These are phyloP conservation scores for Globodera rostochiensis DNA, from an alignment of 1,140 invertebrate genomes.

Conservation along the genomic window DNA sequence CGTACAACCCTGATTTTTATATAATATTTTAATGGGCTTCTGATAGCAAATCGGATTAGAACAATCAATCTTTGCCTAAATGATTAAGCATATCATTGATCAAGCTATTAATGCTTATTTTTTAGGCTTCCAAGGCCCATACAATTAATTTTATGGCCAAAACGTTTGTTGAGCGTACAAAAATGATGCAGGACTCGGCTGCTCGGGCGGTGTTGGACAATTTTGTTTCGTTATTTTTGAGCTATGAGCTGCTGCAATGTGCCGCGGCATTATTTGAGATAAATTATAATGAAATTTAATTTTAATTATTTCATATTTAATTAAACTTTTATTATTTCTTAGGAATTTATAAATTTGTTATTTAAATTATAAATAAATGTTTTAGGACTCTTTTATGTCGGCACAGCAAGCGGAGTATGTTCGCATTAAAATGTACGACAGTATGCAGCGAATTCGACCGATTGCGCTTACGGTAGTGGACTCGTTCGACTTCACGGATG, in stretches of 20 bases:
- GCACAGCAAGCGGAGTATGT: conserved; percentile 42
- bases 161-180: conserved; percentile 45
- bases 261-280: conserved; percentile 41
- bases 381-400: background rate
- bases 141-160: conserved; percentile 54
- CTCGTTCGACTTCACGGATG: conserved; percentile 84
- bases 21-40: no score
- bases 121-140: conserved; percentile 47
- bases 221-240: conserved; percentile 44
- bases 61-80: no score
- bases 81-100: no score
- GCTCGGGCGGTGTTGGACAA: conserved; percentile 44
- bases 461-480: conserved; percentile 88
- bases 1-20: no score
- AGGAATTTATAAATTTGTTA: no score
- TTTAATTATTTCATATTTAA: background rate
- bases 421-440: conserved; percentile 71
- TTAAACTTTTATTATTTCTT: background rate
- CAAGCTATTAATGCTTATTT: no score
- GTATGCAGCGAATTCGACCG: conserved; percentile 76
- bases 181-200: conserved; percentile 33
- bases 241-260: conserved; percentile 52
- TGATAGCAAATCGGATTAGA: no score
- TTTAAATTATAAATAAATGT: no score
- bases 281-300: background rate